Base-by-base conservation (phyloP, 2,113 vertebrate genomes). In the Choloepus hoffmanni region DNA sequence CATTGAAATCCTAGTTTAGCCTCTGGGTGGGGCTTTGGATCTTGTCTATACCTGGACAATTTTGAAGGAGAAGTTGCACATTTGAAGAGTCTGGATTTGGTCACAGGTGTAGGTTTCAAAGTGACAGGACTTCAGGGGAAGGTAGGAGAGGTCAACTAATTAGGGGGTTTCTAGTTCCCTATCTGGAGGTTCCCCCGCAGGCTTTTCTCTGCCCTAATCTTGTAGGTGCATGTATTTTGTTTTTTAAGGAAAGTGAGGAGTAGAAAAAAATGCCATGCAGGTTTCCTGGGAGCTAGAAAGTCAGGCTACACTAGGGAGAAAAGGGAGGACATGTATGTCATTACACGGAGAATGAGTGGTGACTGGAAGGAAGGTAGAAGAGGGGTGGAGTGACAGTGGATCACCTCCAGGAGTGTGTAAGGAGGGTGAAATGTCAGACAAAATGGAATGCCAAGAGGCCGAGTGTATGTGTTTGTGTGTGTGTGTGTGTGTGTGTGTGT, bases 1-100 rank as follows among this genome's bases (percentile, higher is more conserved):
- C 72, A 36, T 82, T 89, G 73, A 94, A 85, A 91, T 65, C 63
- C 85, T 60, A 50, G 78, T 63, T n/a, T 23, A 36, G 60, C 78
- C 68, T 53, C 4, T 12, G 60, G 18, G 13, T 50, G 62, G 33
- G 43, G 63, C 28, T 88, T 84, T 87, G 40, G 13, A 45, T 60
- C 73, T 62, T 28, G 60, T 70, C 58, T 70, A 2, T 14, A 65
- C 15, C 43, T 48, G 73, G 55, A 36, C 8, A 0, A 11, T 73
- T 93, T 18, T 74, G 83, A 82, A 89, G 84, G 43, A 16, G 28
- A 85, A 15, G 4, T n/a, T 48, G 45, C 18, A 58, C 10, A 16
- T 40, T 11, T 2, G 15, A 14, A 48, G 24, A 16, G n/a, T 48
- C 26, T 48, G 67, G 60, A 36, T 93, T 67, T 86, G 50, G 36